phyloP scores from a whole-genome alignment of 2,113 vertebrate species.

The Bolborhynchus lineola region DNA sequence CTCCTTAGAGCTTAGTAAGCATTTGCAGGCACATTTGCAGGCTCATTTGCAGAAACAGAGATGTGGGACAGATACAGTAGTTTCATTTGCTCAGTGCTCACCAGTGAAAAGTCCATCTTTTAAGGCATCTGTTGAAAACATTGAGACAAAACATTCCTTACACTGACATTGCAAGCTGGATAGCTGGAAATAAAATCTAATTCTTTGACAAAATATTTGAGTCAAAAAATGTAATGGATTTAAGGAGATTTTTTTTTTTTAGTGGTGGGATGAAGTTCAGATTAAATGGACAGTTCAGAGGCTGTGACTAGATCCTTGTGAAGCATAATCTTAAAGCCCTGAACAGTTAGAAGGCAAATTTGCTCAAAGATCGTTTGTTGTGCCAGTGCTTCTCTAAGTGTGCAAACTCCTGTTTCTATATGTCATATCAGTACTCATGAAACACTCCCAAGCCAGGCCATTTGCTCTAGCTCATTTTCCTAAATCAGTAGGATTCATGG shows the following conservation, averaged over 20 bases:
- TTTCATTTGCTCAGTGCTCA: background rate
- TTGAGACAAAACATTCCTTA: background rate
- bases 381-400: background rate
- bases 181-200: background rate
- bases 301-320: background rate
- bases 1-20: background rate
- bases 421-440: background rate
- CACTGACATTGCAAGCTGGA: background rate
- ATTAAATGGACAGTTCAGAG: background rate
- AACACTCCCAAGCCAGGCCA: background rate
- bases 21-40: background rate
- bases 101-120: background rate
- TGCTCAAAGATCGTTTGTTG: background rate
- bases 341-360: background rate
- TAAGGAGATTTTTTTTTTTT: background rate
- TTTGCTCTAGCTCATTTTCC: conserved; percentile 34
- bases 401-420: background rate
- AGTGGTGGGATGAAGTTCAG: background rate
- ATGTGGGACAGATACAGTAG: background rate
- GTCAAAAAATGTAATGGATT: background rate
- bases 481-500: background rate
- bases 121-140: background rate
- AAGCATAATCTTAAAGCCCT: background rate
- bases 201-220: background rate
- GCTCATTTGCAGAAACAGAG: background rate